phyloP scores from a whole-genome alignment of 2,113 vertebrate genomes.

The Mus spicilegus region DNA sequence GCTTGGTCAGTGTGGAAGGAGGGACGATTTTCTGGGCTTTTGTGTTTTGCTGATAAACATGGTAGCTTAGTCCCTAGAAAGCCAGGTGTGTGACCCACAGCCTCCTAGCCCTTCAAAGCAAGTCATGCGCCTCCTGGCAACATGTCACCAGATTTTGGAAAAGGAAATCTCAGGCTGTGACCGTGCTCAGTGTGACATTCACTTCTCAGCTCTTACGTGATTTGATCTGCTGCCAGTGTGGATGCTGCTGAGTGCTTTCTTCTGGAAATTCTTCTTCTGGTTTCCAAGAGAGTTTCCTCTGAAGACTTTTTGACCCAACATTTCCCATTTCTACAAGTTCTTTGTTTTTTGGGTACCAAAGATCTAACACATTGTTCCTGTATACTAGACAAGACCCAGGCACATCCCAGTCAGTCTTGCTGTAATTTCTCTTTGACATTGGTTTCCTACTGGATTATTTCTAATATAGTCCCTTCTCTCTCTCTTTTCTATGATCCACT shows the following conservation, averaged over 20 bases:
- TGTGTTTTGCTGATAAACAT: neutral
- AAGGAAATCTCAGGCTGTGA: neutral
- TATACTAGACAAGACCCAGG: neutral
- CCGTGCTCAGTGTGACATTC: neutral
- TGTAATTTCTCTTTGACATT: neutral
- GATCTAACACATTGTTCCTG: neutral
- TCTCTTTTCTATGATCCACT: neutral
- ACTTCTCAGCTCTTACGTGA: neutral
- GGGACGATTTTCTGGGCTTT: neutral
- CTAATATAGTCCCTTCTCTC: neutral
- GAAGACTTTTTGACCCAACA: neutral
- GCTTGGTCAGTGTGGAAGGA: neutral
- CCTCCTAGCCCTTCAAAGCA: neutral
- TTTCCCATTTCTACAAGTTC: neutral
- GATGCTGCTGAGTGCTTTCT: neutral
- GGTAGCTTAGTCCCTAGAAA: neutral
- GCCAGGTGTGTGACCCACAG: neutral
- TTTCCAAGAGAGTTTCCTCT: neutral
- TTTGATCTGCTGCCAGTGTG: neutral
- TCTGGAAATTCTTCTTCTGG: conserved; percentile 1
- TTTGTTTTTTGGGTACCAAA: neutral
- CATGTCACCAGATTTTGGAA: neutral
- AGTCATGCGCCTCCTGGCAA: neutral
- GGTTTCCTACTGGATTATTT: neutral
- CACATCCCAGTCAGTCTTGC: neutral